Evolutionary conservation across 1,140 invertebrate species (phyloP), one percentile per base, ranked within the genome.

Genomic region (Branchinecta lynchi): DNA sequence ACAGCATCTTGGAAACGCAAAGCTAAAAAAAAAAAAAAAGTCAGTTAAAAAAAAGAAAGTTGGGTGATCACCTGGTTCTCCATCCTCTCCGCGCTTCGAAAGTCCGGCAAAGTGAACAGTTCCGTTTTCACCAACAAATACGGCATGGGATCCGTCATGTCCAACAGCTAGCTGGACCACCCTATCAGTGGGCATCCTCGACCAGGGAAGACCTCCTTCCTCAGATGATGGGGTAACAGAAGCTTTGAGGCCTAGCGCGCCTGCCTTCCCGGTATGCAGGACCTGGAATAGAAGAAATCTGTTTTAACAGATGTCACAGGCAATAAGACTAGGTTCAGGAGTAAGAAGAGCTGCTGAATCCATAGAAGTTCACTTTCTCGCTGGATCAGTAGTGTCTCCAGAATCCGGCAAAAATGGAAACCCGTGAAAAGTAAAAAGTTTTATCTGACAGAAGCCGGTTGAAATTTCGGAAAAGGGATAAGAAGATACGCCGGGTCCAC

Each of bases 41-140:
- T 71, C 17, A 72, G 43, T 12, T 15, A n/a, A 70, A 66, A 68
- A 45, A 65, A 17, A 70, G 79, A 66, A 45, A 69, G 10, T 68
- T 66, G 65, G 8, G 8, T 71, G 69, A 68, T 77, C 73, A 81
- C 81, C 80, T 72, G 79, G 77, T 77, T 98, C 93, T 0, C 93
- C 93, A 80, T 98, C 93, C 79, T 98, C 94, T 65, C 94, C 94
- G 9, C 94, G 82, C n/a, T 89, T 83, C 0, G 93, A 87, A 15
- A 89, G 89, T 0, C 94, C 93, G 67, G 87, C 86, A 82, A 93
- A 94, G 75, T 87, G 87, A 0, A 91, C 89, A 8, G 86, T 86
- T 0, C 93, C 94, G 78, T 96, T 93, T 72, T 96, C 92, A 66
- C 90, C 84, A 7, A 97, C 82, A 7, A 97, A 77, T 66, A 96